Evolutionary conservation across 2,888 invertebrate species (phyloP).

Genomic region (Trachelus tabidus): DNA sequence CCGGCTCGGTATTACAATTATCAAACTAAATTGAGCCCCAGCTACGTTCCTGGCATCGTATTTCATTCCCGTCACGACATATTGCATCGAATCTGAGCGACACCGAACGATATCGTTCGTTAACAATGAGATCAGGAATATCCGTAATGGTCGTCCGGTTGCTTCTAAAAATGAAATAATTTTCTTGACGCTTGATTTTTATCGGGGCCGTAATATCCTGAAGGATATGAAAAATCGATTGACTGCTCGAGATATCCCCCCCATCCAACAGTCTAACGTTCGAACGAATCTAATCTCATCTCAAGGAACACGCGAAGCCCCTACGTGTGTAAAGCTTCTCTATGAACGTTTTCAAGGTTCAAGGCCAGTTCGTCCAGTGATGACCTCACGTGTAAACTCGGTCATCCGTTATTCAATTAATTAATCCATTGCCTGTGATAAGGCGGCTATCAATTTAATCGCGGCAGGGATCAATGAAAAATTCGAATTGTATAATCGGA

Average conservation of each 20-base stretch:
- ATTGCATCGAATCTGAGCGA: background rate
- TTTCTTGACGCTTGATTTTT: background rate
- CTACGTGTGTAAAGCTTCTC: conserved; percentile 11
- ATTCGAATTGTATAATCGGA: background rate
- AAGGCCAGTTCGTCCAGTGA: conserved; percentile 46
- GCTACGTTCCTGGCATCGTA: background rate
- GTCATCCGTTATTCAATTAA: conserved; percentile 46
- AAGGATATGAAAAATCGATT: background rate
- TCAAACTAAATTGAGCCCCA: conserved; percentile 33
- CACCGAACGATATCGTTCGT: background rate
- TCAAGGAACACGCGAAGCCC: conserved; percentile 4
- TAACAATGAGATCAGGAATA: background rate
- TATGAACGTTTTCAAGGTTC: conserved; percentile 36
- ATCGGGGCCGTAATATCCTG: background rate
- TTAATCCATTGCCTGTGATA: conserved; percentile 26
- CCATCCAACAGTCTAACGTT: background rate
- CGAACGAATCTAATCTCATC: background rate
- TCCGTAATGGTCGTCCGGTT: background rate
- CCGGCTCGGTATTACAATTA: conserved; percentile 42
- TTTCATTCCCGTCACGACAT: background rate
- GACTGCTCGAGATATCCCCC: background rate
- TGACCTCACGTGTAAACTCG: conserved; percentile 34
- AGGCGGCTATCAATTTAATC: background rate
- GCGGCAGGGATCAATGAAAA: background rate
- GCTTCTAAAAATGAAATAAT: background rate